Conservation (phyloP, 2,888 invertebrate genomes). For the Cryptophagus acutangulus region DNA sequence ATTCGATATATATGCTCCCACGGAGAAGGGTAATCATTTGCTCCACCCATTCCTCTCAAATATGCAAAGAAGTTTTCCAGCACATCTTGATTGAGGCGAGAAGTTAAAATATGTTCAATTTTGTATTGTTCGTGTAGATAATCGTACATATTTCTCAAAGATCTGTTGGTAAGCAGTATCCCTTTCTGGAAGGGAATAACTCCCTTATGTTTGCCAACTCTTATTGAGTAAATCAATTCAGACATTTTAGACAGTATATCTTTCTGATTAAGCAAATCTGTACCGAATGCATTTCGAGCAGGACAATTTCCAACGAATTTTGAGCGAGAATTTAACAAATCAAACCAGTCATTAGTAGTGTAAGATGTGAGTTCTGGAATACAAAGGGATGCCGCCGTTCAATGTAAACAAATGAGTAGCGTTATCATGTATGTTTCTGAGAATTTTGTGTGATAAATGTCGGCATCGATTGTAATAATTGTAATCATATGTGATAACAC, state of each 20-base stretch:
- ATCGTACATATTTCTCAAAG: constrained; percentile 17
- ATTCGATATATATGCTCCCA: constrained; percentile 25
- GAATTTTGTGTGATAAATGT: too few relatives aligned
- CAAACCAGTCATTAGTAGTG: constrained; percentile 4
- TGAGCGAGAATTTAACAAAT: background rate
- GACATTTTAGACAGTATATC: background rate
- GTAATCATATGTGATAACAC: too few relatives aligned
- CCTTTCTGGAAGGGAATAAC: constrained; percentile 21
- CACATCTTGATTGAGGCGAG: constrained; percentile 17
- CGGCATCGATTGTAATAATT: too few relatives aligned
- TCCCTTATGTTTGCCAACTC: constrained; percentile 15
- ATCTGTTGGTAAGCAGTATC: constrained; percentile 17
- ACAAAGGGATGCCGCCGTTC: too few relatives aligned
- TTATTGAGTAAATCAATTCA: background rate
- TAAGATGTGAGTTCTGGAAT: too few relatives aligned
- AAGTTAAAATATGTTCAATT: constrained; percentile 19
- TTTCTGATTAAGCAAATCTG: background rate
- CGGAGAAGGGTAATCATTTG: constrained; percentile 26
- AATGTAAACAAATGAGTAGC: too few relatives aligned
- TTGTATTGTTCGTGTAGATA: constrained; percentile 20
- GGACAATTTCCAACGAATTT: background rate
- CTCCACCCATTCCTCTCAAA: constrained; percentile 26
- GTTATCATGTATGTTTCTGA: too few relatives aligned
- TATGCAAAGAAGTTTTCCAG: constrained; percentile 28
- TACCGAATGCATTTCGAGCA: background rate